Evolutionary conservation across 2,888 invertebrate genomes (phyloP), one percentile per base, ranked within the genome.

Genomic region (Incurvaria masculella): DNA sequence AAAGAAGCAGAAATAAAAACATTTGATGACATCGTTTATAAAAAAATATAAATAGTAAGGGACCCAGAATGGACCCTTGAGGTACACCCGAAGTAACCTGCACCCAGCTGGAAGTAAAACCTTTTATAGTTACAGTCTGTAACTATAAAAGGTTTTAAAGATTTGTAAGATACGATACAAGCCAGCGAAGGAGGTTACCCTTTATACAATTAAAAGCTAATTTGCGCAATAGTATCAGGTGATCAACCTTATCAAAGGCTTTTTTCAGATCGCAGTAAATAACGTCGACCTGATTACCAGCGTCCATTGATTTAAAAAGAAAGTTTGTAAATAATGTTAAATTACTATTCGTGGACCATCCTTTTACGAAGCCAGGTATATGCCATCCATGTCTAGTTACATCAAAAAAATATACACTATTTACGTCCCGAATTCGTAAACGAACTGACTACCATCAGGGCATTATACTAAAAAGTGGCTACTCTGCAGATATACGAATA

Each of bases 51-150:
- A 56, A 55, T 3, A 55, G 27, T 19, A 53, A 19, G 18, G 54
- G 53, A 5, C 55, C 55, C 14, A 55, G 16, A 17, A 53, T 52
- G 4, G 53, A 56, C 8, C 57, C 56, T 21, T 57, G 58, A 0
- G 53, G 52, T 4, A 58, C 56, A 4, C 58, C 53, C 8, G 55
- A 55, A 1, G 38, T 47, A 18, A 52, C 49, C 11, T 10, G 3
- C 1, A 42, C n/a, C 17, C 11, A 14, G 3, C 43, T 18, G 10
- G 53, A 56, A 19, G 26, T 8, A n/a, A 14, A 48, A 5, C 52
- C 52, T 18, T 53, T 49, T 0, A 56, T 41, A 1, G 44, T 49
- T 11, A 58, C 54, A 19, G 40, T 53, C 40, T 57, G 57, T n/a
- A n/a, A n/a, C n/a, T n/a, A n/a, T n/a, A n/a, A n/a, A n/a, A n/a